Percentiles rank a stretch among this genome's conserved stretches.
Conservation (phyloP, 2,888 invertebrate species). For the Trachelus troglodyta region DNA sequence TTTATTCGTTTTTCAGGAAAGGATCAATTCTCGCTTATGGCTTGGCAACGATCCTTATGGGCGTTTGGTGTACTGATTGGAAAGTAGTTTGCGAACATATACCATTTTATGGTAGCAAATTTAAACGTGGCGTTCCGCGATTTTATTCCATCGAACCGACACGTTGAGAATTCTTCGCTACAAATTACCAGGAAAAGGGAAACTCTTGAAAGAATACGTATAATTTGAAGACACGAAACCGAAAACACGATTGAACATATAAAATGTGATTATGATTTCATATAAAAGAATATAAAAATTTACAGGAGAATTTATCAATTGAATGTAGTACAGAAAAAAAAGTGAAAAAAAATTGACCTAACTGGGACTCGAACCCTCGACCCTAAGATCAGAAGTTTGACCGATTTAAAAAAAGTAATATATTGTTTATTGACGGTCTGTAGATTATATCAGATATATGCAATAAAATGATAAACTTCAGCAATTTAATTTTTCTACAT, state of each 20-base stretch:
- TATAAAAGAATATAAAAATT: too few relatives aligned
- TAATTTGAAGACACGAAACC: too few relatives aligned
- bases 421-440: too few relatives aligned
- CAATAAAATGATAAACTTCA: too few relatives aligned
- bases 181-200: too few relatives aligned
- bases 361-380: conserved; percentile 60
- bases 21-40: conserved; percentile 41
- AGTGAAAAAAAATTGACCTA: conserved; percentile 47
- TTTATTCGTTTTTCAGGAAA: conserved; percentile 36
- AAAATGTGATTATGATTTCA: too few relatives aligned
- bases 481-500: too few relatives aligned
- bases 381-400: conserved; percentile 53
- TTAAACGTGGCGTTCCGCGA: conserved; percentile 25
- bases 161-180: neutral
- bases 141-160: conserved; percentile 27
- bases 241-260: too few relatives aligned
- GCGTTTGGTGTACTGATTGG: conserved; percentile 51
- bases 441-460: too few relatives aligned
- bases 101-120: conserved; percentile 49
- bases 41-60: conserved; percentile 30
- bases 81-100: conserved; percentile 44
- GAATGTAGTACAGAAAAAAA: neutral
- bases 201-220: too few relatives aligned
- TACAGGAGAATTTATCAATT: too few relatives aligned
- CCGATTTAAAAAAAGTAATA: neutral